Percentiles rank a stretch among this genome's conserved stretches.
phyloP scores from a whole-genome alignment of 2,797 vertebrate genomes.

The Oreonectes daqikongensis region DNA sequence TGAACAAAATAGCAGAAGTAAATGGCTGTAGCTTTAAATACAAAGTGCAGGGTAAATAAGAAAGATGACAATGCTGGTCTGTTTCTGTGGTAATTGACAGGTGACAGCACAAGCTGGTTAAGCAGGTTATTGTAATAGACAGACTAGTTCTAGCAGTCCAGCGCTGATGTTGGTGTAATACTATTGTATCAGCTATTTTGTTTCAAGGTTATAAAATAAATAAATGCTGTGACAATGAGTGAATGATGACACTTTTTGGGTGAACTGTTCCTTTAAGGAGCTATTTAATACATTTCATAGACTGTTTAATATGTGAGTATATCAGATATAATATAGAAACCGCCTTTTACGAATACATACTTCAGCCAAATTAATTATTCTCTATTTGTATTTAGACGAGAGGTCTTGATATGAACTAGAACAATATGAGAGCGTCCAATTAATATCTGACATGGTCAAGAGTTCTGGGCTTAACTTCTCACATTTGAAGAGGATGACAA shows the following conservation, averaged over 20 bases:
- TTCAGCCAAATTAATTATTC: conserved; percentile 8
- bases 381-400: conserved; percentile 3
- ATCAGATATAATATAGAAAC: too few species aligned
- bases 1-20: conserved; percentile 1
- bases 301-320: too few species aligned
- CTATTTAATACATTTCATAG: too few species aligned
- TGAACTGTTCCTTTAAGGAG: too few species aligned
- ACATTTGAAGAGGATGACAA: conserved; percentile 71
- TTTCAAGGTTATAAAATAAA: too few species aligned
- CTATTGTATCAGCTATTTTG: too few species aligned
- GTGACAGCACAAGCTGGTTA: not conserved
- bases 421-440: conserved; percentile 72
- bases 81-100: not conserved
- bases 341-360: too few species aligned
- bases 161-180: not conserved
- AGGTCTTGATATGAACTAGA: conserved; percentile 35
- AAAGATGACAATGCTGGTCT: not conserved
- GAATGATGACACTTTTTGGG: too few species aligned
- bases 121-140: not conserved
- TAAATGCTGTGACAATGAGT: too few species aligned
- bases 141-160: not conserved
- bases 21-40: conserved; percentile 18
- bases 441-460: conserved; percentile 75
- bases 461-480: conserved; percentile 74
- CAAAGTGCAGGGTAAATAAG: not conserved